phyloP scores from a whole-genome alignment of 92 coral and sea anemone species.

The Phenganax marumi region DNA sequence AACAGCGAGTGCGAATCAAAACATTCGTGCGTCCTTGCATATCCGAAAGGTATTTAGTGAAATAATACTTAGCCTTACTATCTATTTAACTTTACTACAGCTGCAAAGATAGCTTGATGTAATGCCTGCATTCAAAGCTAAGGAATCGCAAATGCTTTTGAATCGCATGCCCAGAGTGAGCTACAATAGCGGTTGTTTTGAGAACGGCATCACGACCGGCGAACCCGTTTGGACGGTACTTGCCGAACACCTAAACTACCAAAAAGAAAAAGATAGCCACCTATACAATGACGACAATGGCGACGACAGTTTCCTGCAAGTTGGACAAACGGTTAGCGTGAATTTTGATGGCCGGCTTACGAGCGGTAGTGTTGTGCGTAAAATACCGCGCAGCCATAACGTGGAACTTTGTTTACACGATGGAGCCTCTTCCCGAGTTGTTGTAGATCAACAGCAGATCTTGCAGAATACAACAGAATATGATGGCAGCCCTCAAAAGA shows the following conservation, averaged over 20 bases:
- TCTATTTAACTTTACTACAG: not conserved
- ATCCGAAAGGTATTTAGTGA: not conserved
- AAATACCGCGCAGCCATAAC: not conserved
- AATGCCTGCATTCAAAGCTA: conserved; percentile 10
- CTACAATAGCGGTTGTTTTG: conserved; percentile 14
- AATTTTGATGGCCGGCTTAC: not conserved
- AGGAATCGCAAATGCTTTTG: conserved; percentile 13
- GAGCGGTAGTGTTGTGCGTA: conserved; percentile 16
- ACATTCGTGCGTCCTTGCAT: conserved; percentile 6
- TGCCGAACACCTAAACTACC: not conserved
- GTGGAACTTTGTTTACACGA: conserved; percentile 35
- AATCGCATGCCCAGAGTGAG: conserved; percentile 17
- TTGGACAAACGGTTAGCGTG: conserved; percentile 13
- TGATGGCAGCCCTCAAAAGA: not conserved
- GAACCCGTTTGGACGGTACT: conserved; percentile 29
- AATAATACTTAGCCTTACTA: not conserved
- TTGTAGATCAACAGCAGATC: conserved; percentile 9
- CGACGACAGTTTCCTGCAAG: not conserved
- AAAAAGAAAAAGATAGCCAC: not conserved
- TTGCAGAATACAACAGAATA: not conserved
- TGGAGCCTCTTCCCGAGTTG: not conserved
- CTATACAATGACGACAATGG: not conserved
- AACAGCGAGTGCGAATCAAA: conserved; percentile 8
- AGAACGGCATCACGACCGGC: conserved; percentile 17
- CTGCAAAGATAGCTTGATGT: not conserved